Evolutionary conservation across 2,888 invertebrate genomes (phyloP), one percentile per base, ranked within the genome.

Genomic region (Pycnomerus fuliginosus): DNA sequence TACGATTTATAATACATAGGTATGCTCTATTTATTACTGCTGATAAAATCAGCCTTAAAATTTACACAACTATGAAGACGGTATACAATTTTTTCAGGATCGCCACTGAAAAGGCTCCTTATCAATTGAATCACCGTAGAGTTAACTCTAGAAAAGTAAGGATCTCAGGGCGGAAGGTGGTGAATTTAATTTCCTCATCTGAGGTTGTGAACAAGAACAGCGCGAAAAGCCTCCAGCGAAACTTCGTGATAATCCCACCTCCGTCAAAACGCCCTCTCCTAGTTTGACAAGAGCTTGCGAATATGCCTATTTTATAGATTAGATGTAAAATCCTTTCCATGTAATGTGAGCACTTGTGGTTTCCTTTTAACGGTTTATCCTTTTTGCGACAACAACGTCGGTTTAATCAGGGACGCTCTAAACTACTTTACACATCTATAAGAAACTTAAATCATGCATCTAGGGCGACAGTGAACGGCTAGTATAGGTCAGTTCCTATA

Each of bases 171-270:
- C 37, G 51, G 45, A 56, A 54, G 48, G 51, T 48, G 49, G 36
- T 34, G 43, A 53, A 53, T 55, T 50, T 55, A 56, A 55, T 56
- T 56, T 56, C 55, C 55, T 48, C 13, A 35, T 36, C 31, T 48
- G 50, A 48, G 31, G 36, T 43, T 24, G 23, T 22, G 17, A 30
- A 30, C 36, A 36, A 36, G 29, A 31, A 24, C 25, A 16, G 35
- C 36, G 30, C 16, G 16, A 30, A 17, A 35, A 43, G 30, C 35
- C 35, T 30, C 20, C 17, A 35, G 24, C 33, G 38, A 44, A 36
- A 38, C 29, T 38, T 14, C n/a, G 32, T 29, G 44, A 44, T 44
- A 44, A 44, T 44, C 44, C 36, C 23, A 25, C 25, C 32, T 44
- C 38, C 28, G 28, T 44, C 44, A 44, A 44, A 38, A 17, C 31